Base-by-base conservation (phyloP, 2,797 vertebrate genomes). In the Myioborus miniatus region DNA sequence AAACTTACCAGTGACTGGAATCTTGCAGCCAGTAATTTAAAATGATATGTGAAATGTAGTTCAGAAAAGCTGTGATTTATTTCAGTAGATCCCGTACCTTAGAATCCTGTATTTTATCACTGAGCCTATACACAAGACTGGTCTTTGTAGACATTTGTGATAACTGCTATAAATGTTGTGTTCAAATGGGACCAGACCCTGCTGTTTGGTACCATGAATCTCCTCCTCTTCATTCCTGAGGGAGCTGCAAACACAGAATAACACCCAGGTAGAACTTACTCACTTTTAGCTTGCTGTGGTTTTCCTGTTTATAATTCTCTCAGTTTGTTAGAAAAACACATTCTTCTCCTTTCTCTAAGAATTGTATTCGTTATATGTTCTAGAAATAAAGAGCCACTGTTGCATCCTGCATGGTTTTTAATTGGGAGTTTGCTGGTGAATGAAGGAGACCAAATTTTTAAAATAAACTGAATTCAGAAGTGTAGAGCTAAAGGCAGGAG, bases 401-500 rank as follows among this genome's bases (percentile, higher is more conserved):
- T 83, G 21, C 49, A 53, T 20, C 46, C 21, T 63, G 46, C 46
- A 76, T 52, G 26, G n/a, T 52, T 79, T 82, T 83, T 80, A 80
- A 46, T 70, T 30, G 8, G 36, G 59, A 84, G 56, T 78, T 90
- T 44, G 13, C 30, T 50, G 37, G 15, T 36, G 36, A 92, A 85
- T 29, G n/a, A 84, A 78, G n/a, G 32, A 59, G 29, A 59, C 26
- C 46, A 84, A 88, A 86, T 89, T 87, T 84, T 94, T 93, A 78
- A 87, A 88, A 86, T 17, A 71, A 82, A 70, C 12, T 72, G 30
- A 75, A 32, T 56, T 79, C 75, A 62, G 64, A 87, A 58, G 39
- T 87, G 43, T 9, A 53, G 79, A 91, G 59, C 53, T 87, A 87
- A 76, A 96, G 88, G 96, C 39, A 62, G 74, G 22, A 65, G 34